Evolutionary conservation across 2,797 vertebrate genomes (phyloP).

Genomic region (Hozukius guyotensis): DNA sequence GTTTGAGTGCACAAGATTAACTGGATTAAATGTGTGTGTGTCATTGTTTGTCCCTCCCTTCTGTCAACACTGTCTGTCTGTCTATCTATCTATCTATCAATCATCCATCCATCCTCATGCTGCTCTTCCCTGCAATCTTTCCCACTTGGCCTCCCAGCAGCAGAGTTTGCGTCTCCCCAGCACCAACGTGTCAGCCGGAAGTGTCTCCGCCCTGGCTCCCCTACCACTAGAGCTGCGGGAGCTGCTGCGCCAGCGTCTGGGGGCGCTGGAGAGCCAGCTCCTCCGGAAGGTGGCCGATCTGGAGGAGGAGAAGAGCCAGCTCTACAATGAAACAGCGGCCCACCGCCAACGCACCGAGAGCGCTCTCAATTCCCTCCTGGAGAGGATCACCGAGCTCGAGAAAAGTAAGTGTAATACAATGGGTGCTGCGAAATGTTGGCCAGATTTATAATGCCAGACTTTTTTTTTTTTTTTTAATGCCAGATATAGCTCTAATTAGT

Average conservation of each 20-base stretch:
- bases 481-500: slow-evolving; percentile 62
- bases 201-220: slow-evolving; percentile 61
- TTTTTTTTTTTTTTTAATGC: not conserved
- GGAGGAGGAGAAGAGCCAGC: slow-evolving; percentile 94
- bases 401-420: slow-evolving; percentile 84
- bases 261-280: slow-evolving; percentile 92
- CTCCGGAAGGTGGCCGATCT: slow-evolving; percentile 94
- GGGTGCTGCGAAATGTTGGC: slow-evolving; percentile 24
- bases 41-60: not conserved
- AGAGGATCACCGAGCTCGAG: slow-evolving; percentile 94
- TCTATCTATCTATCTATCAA: not conserved
- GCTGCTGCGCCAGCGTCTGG: slow-evolving; percentile 90
- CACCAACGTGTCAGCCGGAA: slow-evolving; percentile 64
- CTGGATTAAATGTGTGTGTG: slow-evolving; percentile 31
- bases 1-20: slow-evolving; percentile 42
- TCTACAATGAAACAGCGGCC: slow-evolving; percentile 94
- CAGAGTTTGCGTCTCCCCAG: slow-evolving; percentile 73
- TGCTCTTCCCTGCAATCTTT: not conserved
- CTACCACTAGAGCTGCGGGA: slow-evolving; percentile 91
- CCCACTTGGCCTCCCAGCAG: slow-evolving; percentile 57
- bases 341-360: slow-evolving; percentile 94
- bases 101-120: not conserved
- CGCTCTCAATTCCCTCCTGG: slow-evolving; percentile 90
- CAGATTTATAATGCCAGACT: slow-evolving; percentile 18
- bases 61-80: not conserved